Evolutionary conservation across 2,888 invertebrate species (phyloP).

Genomic region (Drosophila ezoana): DNA sequence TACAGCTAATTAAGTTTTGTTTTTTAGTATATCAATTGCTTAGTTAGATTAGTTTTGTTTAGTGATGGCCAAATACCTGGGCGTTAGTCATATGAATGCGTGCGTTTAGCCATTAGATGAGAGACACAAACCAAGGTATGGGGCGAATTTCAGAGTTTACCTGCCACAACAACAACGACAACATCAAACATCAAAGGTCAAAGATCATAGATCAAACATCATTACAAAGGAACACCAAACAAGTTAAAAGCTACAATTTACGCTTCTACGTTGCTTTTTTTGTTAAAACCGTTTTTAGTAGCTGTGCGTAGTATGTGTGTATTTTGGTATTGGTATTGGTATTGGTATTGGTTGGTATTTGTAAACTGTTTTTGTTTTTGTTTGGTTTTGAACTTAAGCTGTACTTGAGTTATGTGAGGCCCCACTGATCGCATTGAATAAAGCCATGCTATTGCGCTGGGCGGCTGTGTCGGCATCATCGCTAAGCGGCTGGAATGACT

Average conservation of each 20-base stretch:
- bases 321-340: slow-evolving; percentile 15
- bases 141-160: slow-evolving; percentile 62
- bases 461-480: slow-evolving; percentile 86
- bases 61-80: slow-evolving; percentile 44
- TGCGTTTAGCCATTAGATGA: slow-evolving; percentile 42
- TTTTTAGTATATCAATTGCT: slow-evolving; percentile 23
- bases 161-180: slow-evolving; percentile 69
- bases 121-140: slow-evolving; percentile 59
- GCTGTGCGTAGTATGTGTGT: slow-evolving; percentile 64
- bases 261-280: slow-evolving; percentile 51
- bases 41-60: slow-evolving; percentile 28
- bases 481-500: slow-evolving; percentile 87
- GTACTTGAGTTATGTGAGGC: slow-evolving; percentile 92
- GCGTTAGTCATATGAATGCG: slow-evolving; percentile 61
- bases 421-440: slow-evolving; percentile 92
- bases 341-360: slow-evolving; percentile 32
- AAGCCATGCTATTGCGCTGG: slow-evolving; percentile 91
- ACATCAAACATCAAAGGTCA: slow-evolving; percentile 67
- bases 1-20: slow-evolving; percentile 13
- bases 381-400: slow-evolving; percentile 86
- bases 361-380: slow-evolving; percentile 3
- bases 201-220: slow-evolving; percentile 43
- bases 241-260: slow-evolving; percentile 58
- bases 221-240: slow-evolving; percentile 67
- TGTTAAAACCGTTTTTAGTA: slow-evolving; percentile 68